Evolutionary conservation across 2,888 invertebrate species (phyloP).

Genomic region (Leptothorax acervorum): DNA sequence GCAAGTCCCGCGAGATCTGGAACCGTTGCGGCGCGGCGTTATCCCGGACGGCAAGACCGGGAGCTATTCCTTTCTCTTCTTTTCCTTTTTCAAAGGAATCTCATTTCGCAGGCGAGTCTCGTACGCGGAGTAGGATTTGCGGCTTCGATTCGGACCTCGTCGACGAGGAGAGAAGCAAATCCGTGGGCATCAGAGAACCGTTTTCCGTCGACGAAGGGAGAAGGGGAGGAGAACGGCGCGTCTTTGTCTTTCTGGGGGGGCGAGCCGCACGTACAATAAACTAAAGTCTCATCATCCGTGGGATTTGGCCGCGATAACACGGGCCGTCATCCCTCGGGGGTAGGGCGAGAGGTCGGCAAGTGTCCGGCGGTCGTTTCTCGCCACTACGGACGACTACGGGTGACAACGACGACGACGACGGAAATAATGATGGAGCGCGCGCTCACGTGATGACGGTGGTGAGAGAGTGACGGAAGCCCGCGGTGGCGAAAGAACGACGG

Average conservation of each 20-base stretch:
- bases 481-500: conserved; percentile 48
- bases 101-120: conserved; percentile 83
- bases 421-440: conserved; percentile 66
- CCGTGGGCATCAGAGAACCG: conserved; percentile 69
- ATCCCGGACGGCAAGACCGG: neutral
- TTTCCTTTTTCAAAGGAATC: conserved; percentile 68
- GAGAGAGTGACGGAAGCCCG: conserved; percentile 48
- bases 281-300: conserved; percentile 85
- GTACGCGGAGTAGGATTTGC: conserved; percentile 80
- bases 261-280: conserved; percentile 83
- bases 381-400: conserved; percentile 30
- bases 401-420: conserved; percentile 20
- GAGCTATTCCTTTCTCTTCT: conserved; percentile 36
- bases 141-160: conserved; percentile 68
- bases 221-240: conserved; percentile 40
- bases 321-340: conserved; percentile 75
- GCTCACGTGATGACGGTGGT: conserved; percentile 18
- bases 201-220: conserved; percentile 8
- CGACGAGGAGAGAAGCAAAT: conserved; percentile 70
- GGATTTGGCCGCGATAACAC: conserved; percentile 84
- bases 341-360: conserved; percentile 21
- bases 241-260: conserved; percentile 65
- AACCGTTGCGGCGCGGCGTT: neutral
- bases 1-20: conserved; percentile 15
- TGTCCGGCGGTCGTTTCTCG: conserved; percentile 54